Evolutionary conservation across 2,888 invertebrate species (phyloP), one percentile per base, ranked within the genome.

Genomic region (Spatulosminthurus flaviceps): DNA sequence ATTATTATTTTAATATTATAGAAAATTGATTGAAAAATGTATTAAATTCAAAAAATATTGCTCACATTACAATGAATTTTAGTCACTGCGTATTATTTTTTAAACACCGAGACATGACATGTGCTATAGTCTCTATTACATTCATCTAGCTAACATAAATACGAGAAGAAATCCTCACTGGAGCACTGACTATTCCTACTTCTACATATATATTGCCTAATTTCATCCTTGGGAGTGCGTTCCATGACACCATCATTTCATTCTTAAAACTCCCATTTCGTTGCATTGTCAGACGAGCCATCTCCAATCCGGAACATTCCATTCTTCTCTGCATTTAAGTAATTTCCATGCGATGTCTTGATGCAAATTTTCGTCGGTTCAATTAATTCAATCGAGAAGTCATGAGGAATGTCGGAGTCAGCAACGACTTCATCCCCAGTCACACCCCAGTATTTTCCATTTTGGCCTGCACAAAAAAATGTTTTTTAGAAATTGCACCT

Each of bases 311-410:
- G 93, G 90, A 96, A 93, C 86, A 93, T 92, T 64, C 96, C 96
- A 89, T 96, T 96, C 90, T 96, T 96, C 88, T 93, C 94, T 86
- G 96, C 95, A 83, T 93, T 92, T 86, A 96, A 90, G 90, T 96
- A 96, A 87, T 91, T 91, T 29, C 93, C 92, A 86, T 90, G 91
- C 0, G 88, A 87, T 16, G 92, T 92, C 89, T 93, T 95, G 89
- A 98, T 95, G 89, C 95, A 94, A 87, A 98, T 92, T 86, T 95
- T 92, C 83, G 96, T 96, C 41, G 96, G 96, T 88, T 96, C 96
- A 85, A 95, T 92, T 86, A 98, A 90, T 90, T 97, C 97, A 86
- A 98, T 90, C 88, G 93, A 94, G 90, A 97, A 97, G 86, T 93
- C 92, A 43, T 83, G 82, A 22, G 95, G 93, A 24, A 90, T 88